Evolutionary conservation across 2,797 vertebrate genomes (phyloP), one percentile per base, ranked within the genome.

Genomic region (Pteronotus mesoamericanus): DNA sequence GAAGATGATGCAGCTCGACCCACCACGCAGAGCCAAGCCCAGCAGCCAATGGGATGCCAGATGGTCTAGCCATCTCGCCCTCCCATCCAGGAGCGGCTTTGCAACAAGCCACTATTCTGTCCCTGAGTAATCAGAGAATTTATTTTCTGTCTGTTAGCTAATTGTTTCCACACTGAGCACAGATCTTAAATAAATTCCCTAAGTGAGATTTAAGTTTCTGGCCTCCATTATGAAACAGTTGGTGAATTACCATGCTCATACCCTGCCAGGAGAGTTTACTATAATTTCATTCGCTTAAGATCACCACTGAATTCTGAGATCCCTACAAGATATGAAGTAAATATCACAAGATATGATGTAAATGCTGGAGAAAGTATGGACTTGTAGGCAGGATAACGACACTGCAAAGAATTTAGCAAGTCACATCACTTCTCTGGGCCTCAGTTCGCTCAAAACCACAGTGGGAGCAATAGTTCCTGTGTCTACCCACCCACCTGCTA

Each of bases 151-250:
- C 71, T 92, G 39, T 95, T 77, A 82, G 79, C 80, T 94, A 97
- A 97, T 92, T 83, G 89, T 90, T 96, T 95, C 84, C 95, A 96
- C 95, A 93, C 84, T 48, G 53, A 96, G 80, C 34, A 37, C 68
- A 94, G 89, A 88, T 78, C 80, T 78, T 87, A 92, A 92, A 42
- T 91, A 71, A 96, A 89, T 80, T 57, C 59, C 44, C 55, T 80
- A 92, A 69, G 68, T 85, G 48, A 90, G 87, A 79, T 82, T 89
- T 82, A 82, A 19, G 82, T 91, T 69, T 96, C 95, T 94, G 94
- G 53, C 90, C 71, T 93, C 83, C 82, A 84, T 92, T 94, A 92
- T 21, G 64, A 93, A 94, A 84, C 48, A 74, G 88, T 77, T 92
- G 87, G 95, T 96, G 68, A 91, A 86, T 96, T 46, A 57, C 75